Evolutionary conservation across 2,113 vertebrate genomes (phyloP), one percentile per base, ranked within the genome.

Genomic region (Pelecanoides urinatrix): DNA sequence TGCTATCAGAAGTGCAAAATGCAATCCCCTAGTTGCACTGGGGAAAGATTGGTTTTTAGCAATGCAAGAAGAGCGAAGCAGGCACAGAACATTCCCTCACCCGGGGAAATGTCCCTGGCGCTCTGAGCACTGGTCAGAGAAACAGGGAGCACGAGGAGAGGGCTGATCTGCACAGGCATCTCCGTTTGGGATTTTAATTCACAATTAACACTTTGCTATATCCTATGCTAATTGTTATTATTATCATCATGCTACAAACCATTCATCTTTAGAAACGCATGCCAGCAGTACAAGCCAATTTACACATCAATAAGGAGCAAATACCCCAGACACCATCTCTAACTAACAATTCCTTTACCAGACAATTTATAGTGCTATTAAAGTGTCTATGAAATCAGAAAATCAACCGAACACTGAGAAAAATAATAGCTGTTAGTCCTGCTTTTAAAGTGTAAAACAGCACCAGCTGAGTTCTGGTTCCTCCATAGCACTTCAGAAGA

Each of bases 1-100:
- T 20, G 85, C 70, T 36, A 4, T 38, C 81, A 44, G 6, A 6
- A 23, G 8, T 7, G 8, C 66, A 14, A 6, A 61, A 30, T 0
- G 15, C 74, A 9, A n/a, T n/a, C n/a, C n/a, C n/a, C n/a, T n/a
- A 25, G 32, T 68, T 1, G 25, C 29, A 0, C 30, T 8, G 0
- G 7, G 92, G 73, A 9, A 19, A 11, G 65, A 5, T 25, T 3
- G 52, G 66, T 21, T 2, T 67, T 67, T 5, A 27, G 96, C 21
- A 8, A 20, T 6, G 38, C 59, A 1, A 34, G 42, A 25, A 34
- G 68, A 76, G 61, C 42, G 8, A 18, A 53, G 67, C 25, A 2
- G 45, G 63, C 56, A 59, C 61, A 29, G 88, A 86, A 80, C 45
- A 27, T 9, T 23, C 53, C 45, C 77, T 11, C 5, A 2, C 36